A percentile compares a stretch with the other conserved stretches of the same genome.
Evolutionary conservation across 2,888 invertebrate genomes (phyloP).

Genomic region (Oxytorus armatus): DNA sequence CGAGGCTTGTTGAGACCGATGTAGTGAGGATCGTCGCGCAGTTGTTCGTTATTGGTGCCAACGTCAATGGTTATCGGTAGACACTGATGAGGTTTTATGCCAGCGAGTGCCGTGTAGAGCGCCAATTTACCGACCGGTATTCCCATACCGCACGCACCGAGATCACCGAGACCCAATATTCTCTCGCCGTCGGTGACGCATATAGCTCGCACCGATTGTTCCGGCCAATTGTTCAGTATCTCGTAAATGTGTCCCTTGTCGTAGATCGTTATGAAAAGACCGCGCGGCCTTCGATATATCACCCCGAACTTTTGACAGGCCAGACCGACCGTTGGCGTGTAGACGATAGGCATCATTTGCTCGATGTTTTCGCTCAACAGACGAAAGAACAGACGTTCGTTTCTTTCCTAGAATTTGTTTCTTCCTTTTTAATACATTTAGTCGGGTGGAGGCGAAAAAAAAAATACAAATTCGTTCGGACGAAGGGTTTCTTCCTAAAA

Average conservation of each 20-base stretch:
- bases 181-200: slow-evolving; percentile 99
- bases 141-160: slow-evolving; percentile 99
- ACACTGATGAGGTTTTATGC: slow-evolving; percentile 98
- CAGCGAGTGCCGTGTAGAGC: slow-evolving; percentile 97
- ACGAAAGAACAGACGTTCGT: slow-evolving; percentile 98
- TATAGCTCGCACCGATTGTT: slow-evolving; percentile 93
- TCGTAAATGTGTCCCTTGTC: slow-evolving; percentile 97
- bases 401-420: no score
- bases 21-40: slow-evolving; percentile 97
- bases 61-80: slow-evolving; percentile 97
- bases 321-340: slow-evolving; percentile 98
- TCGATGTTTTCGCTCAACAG: slow-evolving; percentile 96
- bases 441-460: no score
- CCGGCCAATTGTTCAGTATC: slow-evolving; percentile 96
- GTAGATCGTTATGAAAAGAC: slow-evolving; percentile 97
- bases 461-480: no score
- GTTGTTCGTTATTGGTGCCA: slow-evolving; percentile 95
- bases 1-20: slow-evolving; percentile 96
- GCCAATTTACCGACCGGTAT: slow-evolving; percentile 99
- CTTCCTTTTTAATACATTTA: no score
- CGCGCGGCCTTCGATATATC: slow-evolving; percentile 96
- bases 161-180: slow-evolving; percentile 97
- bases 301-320: slow-evolving; percentile 99
- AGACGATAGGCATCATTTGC: slow-evolving; percentile 98
- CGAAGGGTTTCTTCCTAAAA: no score